A percentile compares a stretch with the other conserved stretches of the same genome.
These are phyloP conservation scores for Hirtodrosophila cameraria DNA, from an alignment of 2,888 invertebrate genomes.

Conservation along the genomic window DNA sequence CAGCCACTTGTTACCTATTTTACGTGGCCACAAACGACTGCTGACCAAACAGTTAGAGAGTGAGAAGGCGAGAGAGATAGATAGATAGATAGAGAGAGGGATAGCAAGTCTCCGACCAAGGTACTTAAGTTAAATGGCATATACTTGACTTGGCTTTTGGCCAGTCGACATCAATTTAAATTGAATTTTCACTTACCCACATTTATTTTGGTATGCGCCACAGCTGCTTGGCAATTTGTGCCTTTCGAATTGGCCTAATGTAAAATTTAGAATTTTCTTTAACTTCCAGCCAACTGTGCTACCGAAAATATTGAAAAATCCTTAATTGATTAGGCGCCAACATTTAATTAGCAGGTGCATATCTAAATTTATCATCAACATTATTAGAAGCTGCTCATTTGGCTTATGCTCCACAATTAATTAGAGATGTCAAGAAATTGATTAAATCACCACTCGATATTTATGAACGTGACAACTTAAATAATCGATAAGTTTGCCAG, in stretches of 20 bases:
- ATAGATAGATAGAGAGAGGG: too few relatives aligned
- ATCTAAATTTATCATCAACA: constrained; percentile 19
- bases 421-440: too few relatives aligned
- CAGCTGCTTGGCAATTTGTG: constrained; percentile 77
- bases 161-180: constrained; percentile 79
- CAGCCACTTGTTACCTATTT: constrained; percentile 78
- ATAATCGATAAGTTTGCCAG: too few relatives aligned
- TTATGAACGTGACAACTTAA: too few relatives aligned
- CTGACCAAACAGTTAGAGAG: constrained; percentile 13
- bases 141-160: constrained; percentile 54
- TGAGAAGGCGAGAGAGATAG: constrained; percentile 3
- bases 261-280: constrained; percentile 62
- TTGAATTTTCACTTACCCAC: constrained; percentile 82
- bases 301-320: constrained; percentile 40
- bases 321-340: constrained; percentile 69
- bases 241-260: constrained; percentile 80
- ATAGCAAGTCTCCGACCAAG: constrained; percentile 37
- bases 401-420: constrained; percentile 35
- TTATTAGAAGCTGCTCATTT: not conserved
- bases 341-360: constrained; percentile 68
- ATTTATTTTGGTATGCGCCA: constrained; percentile 64
- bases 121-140: constrained; percentile 80
- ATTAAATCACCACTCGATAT: too few relatives aligned
- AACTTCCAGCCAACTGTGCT: constrained; percentile 13
- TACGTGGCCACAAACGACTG: constrained; percentile 62